A percentile compares a stretch with the other conserved stretches of the same genome.
Conservation (phyloP, 1,140 invertebrate genomes). For the Globodera rostochiensis region DNA sequence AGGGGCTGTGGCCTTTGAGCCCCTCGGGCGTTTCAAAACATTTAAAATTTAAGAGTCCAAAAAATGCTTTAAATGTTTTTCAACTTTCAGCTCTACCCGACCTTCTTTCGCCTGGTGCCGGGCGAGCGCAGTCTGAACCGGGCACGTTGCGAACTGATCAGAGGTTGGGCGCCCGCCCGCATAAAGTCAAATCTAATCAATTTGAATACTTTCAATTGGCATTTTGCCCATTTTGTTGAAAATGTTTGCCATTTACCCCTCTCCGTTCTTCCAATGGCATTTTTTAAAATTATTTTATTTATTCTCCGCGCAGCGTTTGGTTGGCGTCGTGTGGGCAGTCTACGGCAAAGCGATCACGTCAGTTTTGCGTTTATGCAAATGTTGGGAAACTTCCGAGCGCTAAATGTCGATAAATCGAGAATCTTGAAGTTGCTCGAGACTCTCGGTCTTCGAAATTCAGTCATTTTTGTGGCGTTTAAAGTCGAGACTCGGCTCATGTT, state of each 20-base stretch:
- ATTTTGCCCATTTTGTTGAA: no score
- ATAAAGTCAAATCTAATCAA: no score
- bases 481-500: neutral
- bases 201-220: no score
- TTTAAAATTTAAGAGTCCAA: neutral
- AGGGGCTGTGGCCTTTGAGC: no score
- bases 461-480: neutral
- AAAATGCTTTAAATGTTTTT: neutral
- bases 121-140: slow-evolving; percentile 93
- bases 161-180: slow-evolving; percentile 66
- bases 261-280: no score
- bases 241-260: no score
- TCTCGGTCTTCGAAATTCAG: no score
- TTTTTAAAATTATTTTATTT: neutral
- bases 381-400: slow-evolving; percentile 66
- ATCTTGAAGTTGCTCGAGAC: no score
- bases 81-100: slow-evolving; percentile 56
- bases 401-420: no score
- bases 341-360: slow-evolving; percentile 90
- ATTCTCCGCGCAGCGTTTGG: slow-evolving; percentile 73
- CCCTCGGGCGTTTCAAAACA: neutral
- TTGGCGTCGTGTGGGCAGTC: slow-evolving; percentile 93
- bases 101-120: slow-evolving; percentile 81
- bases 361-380: slow-evolving; percentile 76
- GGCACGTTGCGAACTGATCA: slow-evolving; percentile 82